Base-by-base conservation (phyloP, 2,888 invertebrate species). In the Monochamus alternatus region DNA sequence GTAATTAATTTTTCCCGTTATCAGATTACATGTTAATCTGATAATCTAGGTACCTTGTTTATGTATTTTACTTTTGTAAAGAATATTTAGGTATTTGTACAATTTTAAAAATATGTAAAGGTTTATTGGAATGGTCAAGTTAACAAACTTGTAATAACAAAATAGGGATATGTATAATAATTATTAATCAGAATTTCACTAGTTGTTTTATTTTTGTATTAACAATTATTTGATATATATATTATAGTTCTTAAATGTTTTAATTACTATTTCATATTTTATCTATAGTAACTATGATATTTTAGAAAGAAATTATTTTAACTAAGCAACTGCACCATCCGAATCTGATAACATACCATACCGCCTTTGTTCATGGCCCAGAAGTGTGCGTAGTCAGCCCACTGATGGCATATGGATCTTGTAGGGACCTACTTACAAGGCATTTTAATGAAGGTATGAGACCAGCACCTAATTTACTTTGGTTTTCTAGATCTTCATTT, bases 371-470 rank as follows among this genome's bases (percentile, higher is more conserved):
- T 1, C 91, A 92, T 74, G 93, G 93, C n/a, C 92, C 92, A 59
- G 94, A 96, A 86, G 90, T 97, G 47, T 95, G 94, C 88, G 92
- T 95, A 5, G 92, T 97, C 14, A 94, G 94, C 81, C 97, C 97
- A 0, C 90, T 96, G 9, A 95, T 96, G 95, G 94, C 93, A 38
- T 95, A 94, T 86, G 95, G 97, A 3, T 97, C 97, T 0, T 95
- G 96, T 85, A 91, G 93, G 76, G 95, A 96, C 86, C 91, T 97
- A 80, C 90, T 97, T 7, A 91, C 92, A 83, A 93, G 93, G 81
- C 94, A 95, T 89, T 97, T 96, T 87, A 91, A 88, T 73, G 90
- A 91, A 82, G 89, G 88, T 87, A 82, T n/a, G 32, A 32, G 31
- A 7, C 1, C n/a, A 1, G 7, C 38, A 3, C 3, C 5, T 8